Evolutionary conservation across 2,888 invertebrate genomes (phyloP).

Genomic region (Parthenolecanium corni): DNA sequence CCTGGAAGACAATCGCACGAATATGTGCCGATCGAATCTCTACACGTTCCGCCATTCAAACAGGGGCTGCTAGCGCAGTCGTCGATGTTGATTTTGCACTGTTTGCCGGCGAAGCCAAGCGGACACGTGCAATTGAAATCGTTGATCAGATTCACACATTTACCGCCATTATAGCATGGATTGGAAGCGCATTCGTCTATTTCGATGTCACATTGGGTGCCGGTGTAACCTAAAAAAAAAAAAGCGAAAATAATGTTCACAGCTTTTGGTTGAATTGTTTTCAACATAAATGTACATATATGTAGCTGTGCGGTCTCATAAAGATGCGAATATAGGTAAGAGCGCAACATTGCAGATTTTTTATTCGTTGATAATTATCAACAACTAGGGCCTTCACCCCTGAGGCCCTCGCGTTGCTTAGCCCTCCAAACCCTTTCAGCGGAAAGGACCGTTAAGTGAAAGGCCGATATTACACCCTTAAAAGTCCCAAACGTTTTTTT

Average conservation of each 20-base stretch:
- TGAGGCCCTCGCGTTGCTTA: too few relatives aligned
- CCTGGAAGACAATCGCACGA: constrained; percentile 84
- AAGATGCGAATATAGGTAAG: too few relatives aligned
- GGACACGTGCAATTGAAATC: constrained; percentile 79
- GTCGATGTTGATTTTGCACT: constrained; percentile 82
- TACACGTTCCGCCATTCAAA: constrained; percentile 77
- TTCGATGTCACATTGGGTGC: constrained; percentile 80
- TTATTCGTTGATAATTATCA: too few relatives aligned
- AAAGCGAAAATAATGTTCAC: background rate
- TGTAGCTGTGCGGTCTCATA: too few relatives aligned
- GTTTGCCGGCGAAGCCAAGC: constrained; percentile 70
- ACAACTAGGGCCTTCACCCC: too few relatives aligned
- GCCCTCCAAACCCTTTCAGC: too few relatives aligned
- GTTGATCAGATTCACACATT: constrained; percentile 77
- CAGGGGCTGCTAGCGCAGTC: constrained; percentile 82
- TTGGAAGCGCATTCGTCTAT: constrained; percentile 79
- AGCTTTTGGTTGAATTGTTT: background rate
- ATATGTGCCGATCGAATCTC: constrained; percentile 79
- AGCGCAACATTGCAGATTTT: too few relatives aligned
- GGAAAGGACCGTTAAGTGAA: too few relatives aligned
- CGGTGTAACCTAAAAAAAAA: constrained; percentile 58
- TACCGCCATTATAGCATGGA: constrained; percentile 77
- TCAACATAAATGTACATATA: too few relatives aligned
- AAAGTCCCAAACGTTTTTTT: too few relatives aligned
- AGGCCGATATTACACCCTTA: too few relatives aligned